These are phyloP conservation scores for Sebastes taczanowskii DNA, from an alignment of 2,797 vertebrate species.

Conservation along the genomic window DNA sequence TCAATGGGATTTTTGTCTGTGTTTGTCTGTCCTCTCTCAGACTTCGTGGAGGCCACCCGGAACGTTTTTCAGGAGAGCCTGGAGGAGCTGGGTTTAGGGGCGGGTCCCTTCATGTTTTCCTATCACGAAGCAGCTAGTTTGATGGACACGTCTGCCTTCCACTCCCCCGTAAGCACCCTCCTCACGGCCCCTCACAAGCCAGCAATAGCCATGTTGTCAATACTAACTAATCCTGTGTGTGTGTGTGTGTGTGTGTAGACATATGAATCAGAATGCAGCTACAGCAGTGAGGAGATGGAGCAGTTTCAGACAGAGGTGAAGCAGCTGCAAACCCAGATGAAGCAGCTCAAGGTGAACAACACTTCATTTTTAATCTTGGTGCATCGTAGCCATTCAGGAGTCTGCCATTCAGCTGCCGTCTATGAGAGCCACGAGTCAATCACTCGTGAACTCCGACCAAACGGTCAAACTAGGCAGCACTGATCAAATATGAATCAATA, in stretches of 20 bases:
- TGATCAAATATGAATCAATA: too few species aligned
- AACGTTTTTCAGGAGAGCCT: constrained; percentile 84
- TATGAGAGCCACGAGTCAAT: too few species aligned
- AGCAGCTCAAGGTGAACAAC: constrained; percentile 85
- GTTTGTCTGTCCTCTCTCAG: constrained; percentile 59
- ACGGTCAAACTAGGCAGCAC: too few species aligned
- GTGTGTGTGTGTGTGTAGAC: constrained; percentile 71
- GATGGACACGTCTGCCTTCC: constrained; percentile 92
- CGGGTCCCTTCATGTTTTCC: constrained; percentile 85
- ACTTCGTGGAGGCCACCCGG: constrained; percentile 87
- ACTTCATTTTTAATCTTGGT: background rate
- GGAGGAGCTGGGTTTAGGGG: constrained; percentile 82
- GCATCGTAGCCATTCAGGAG: background rate
- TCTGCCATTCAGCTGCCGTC: too few species aligned
- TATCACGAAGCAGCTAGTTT: constrained; percentile 90
- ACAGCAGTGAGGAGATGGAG: constrained; percentile 87
- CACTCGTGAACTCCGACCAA: too few species aligned
- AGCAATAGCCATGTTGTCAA: background rate
- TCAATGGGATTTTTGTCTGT: background rate
- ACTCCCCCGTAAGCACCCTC: constrained; percentile 84
- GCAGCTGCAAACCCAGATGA: constrained; percentile 87
- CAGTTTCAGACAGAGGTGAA: constrained; percentile 87
- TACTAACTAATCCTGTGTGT: too few species aligned
- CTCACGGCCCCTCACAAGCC: background rate
- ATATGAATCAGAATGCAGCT: constrained; percentile 83